Conservation (phyloP, 2,888 invertebrate genomes). For the Rhogogaster chlorosoma region DNA sequence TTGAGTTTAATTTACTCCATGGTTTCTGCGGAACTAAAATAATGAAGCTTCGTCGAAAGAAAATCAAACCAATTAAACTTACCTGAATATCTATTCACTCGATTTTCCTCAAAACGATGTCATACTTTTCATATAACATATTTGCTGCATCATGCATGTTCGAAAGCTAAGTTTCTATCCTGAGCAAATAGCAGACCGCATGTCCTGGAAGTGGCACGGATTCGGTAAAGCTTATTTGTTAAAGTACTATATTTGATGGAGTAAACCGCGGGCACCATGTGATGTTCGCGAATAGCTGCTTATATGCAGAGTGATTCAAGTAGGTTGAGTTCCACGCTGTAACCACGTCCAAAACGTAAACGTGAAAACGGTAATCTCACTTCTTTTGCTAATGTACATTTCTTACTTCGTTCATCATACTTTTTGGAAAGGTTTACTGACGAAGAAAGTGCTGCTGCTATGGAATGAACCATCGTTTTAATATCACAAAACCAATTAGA, state of each 20-base stretch:
- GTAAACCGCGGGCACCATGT: neutral
- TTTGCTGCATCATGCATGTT: neutral
- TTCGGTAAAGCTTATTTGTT: neutral
- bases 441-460: too few relatives aligned
- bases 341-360: too few relatives aligned
- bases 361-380: too few relatives aligned
- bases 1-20: neutral
- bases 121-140: neutral
- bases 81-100: neutral
- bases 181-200: neutral
- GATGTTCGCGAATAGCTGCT: neutral
- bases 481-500: neutral
- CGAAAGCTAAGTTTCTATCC: neutral
- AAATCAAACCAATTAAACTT: neutral
- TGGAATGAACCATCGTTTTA: neutral
- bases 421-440: too few relatives aligned
- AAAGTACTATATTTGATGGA: neutral
- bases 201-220: neutral
- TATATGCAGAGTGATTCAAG: neutral
- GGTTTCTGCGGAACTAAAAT: neutral
- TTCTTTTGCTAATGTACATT: too few relatives aligned
- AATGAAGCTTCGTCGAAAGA: neutral
- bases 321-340: neutral
- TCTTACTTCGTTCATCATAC: too few relatives aligned
- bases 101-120: neutral